Conservation (phyloP, 2,797 vertebrate genomes). For the Erpetoichthys calabaricus region DNA sequence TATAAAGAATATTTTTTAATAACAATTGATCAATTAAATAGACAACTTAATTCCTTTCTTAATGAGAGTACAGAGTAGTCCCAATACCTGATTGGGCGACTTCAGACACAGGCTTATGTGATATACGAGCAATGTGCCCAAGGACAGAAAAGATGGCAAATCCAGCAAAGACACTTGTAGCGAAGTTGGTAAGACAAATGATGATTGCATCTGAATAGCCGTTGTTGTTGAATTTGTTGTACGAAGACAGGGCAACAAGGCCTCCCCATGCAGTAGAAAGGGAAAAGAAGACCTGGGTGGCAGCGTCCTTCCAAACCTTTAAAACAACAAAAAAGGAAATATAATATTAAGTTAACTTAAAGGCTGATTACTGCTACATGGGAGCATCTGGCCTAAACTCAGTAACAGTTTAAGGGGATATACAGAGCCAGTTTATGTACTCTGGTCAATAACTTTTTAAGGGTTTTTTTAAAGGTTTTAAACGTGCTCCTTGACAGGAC, state of each 20-base stretch:
- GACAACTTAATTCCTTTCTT: background rate
- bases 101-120: slow-evolving; percentile 57
- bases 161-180: slow-evolving; percentile 77
- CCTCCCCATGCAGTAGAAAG: slow-evolving; percentile 77
- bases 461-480: too few relatives aligned
- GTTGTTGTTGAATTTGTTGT: slow-evolving; percentile 91
- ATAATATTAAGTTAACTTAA: background rate
- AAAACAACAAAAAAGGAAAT: slow-evolving; percentile 11
- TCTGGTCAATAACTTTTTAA: too few relatives aligned
- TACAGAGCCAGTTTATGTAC: too few relatives aligned
- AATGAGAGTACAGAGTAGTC: background rate
- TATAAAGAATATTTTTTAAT: too few relatives aligned
- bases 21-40: too few relatives aligned
- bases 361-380: too few relatives aligned
- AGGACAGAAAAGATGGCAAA: slow-evolving; percentile 90
- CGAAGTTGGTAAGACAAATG: slow-evolving; percentile 69
- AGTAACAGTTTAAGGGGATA: too few relatives aligned
- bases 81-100: slow-evolving; percentile 73
- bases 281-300: slow-evolving; percentile 86
- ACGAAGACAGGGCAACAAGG: slow-evolving; percentile 77
- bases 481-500: too few relatives aligned
- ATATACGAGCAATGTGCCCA: slow-evolving; percentile 81
- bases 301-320: slow-evolving; percentile 88
- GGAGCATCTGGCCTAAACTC: too few relatives aligned
- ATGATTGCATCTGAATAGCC: slow-evolving; percentile 70